Base-by-base conservation (phyloP, 2,888 invertebrate species). In the Lepidonotus clava region DNA sequence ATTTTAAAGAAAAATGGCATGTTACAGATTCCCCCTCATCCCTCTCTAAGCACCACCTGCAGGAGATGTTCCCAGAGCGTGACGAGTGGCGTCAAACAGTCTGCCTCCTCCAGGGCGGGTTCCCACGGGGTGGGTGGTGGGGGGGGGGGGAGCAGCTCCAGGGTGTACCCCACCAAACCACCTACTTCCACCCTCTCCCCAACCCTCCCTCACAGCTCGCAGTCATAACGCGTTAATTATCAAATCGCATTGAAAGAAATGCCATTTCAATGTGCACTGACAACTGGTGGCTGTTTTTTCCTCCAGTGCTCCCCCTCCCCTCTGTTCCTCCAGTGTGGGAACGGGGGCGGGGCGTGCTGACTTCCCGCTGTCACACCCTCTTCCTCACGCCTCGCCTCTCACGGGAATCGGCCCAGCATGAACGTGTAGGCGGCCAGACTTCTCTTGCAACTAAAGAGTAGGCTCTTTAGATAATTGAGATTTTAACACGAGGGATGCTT, bases 171-270 rank as follows among this genome's bases (percentile, higher is more conserved):
- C 71, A 11, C 34, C 28, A 34, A 11, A 34, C 21, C 71, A 38
- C 71, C 34, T 38, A 34, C 21, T 0, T 38, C 18, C 71, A 6
- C 71, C 38, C 36, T 38, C 71, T 8, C 66, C 11, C n/a, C 32
- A 24, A 24, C 66, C 32, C 66, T 14, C 32, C 66, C 66, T 18
- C 61, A 61, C 28, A 18, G 61, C 24, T n/a, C n/a, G 28, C 28
- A 61, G 61, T 18, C 38, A 6, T 76, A 18, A 34, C 34, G 36
- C 21, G 40, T n/a, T 76, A 76, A 36, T 76, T 40, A 40, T 38
- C 24, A 28, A 76, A 76, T 76, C 76, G 38, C 38, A 76, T 76
- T 38, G 76, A 76, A 76, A 76, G 76, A 76, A 76, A 76, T 76
- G 76, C 38, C 76, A 76, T 40, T 76, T 36, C 76, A 76, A 76